Conservation (phyloP, 2,888 invertebrate genomes). For the Nowickia ferox region DNA sequence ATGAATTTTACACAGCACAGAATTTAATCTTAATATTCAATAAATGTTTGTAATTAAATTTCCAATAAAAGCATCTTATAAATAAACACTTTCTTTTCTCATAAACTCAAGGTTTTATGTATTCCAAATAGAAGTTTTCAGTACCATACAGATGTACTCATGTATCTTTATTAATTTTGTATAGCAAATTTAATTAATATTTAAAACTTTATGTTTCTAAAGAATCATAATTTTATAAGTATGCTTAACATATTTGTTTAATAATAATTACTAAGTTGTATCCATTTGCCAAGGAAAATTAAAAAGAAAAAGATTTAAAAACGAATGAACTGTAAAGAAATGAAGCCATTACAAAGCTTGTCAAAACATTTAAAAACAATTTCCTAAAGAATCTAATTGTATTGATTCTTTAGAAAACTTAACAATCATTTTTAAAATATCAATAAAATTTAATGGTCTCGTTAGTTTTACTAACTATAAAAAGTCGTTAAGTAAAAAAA, state of each 20-base stretch:
- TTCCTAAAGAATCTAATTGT: conserved; percentile 20
- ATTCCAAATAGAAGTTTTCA: neutral
- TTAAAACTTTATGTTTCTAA: neutral
- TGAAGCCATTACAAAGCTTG: neutral
- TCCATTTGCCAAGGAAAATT: neutral
- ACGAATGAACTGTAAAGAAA: conserved; percentile 5
- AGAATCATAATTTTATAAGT: neutral
- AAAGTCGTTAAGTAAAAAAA: conserved; percentile 20
- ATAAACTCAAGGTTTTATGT: neutral
- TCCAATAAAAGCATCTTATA: neutral
- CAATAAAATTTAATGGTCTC: conserved; percentile 65
- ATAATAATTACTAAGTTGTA: neutral
- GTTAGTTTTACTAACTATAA: conserved; percentile 29
- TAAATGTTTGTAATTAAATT: neutral
- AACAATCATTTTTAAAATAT: conserved; percentile 52
- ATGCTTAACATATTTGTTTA: neutral
- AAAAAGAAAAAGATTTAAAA: neutral
- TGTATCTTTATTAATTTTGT: neutral
- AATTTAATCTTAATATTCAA: neutral
- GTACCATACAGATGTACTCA: neutral
- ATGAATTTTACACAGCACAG: neutral
- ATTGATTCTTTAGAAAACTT: conserved; percentile 8
- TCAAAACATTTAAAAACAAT: conserved; percentile 11
- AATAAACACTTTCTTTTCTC: neutral
- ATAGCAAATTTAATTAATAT: neutral